Base-by-base conservation (phyloP, 2,888 invertebrate genomes). In the Catotricha subobsoleta region DNA sequence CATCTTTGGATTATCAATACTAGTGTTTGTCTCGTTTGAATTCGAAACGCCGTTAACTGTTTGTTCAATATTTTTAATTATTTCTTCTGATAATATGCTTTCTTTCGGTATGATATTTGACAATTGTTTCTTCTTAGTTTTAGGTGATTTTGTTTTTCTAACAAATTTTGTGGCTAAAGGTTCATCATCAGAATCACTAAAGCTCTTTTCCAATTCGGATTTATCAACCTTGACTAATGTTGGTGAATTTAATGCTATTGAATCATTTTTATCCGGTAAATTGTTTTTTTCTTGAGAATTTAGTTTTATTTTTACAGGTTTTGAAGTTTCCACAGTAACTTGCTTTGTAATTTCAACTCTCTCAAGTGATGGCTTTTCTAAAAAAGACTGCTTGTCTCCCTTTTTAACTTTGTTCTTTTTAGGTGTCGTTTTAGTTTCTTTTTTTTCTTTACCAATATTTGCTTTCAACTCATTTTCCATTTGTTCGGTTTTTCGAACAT, bases 131-230 rank as follows among this genome's bases (percentile, higher is more conserved):
- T 12, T 40, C 23, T 19, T 4, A 3, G 21, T 25, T 36, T 43
- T 27, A 13, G 18, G 28, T 34, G 39, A 18, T 30, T 44, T 43
- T n/a, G 40, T 30, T 35, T 50, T 49, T 42, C 59, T 59, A 38
- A 65, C 65, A 19, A 72, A 56, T 51, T 73, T 68, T 42, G 63
- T 62, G 16, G 71, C 71, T 39, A 76, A 51, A 9, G 74, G 74
- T 52, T 76, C 76, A 50, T 76, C 76, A 49, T 76, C 76, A 2
- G 74, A 75, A 52, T 74, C 74, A 49, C 68, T 70, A 44, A 71
- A 72, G 48, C 62, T 67, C 46, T 63, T 64, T 44, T 66, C 63
- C 8, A 62, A 50, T 49, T 50, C 49, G 23, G 27, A 9, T 21
- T 36, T 27, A 35, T 44, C 37, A 3, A 18, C 23, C 2, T 27